These are phyloP conservation scores for Ommatoiulus sabulosus DNA, from an alignment of 2,888 invertebrate genomes.

Conservation along the genomic window DNA sequence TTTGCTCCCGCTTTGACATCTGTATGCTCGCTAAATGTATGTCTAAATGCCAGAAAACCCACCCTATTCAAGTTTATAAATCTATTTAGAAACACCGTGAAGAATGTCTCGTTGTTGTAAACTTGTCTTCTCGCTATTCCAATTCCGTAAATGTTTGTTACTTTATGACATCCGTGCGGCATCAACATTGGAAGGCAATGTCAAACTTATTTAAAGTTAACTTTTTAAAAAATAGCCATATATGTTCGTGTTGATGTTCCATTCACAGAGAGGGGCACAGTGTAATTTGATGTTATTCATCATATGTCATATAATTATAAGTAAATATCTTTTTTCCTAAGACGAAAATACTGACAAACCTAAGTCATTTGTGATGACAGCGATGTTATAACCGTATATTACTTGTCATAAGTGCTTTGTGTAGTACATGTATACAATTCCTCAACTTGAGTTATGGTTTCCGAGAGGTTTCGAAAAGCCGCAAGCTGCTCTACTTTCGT, in stretches of 20 bases:
- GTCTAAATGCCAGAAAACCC: not conserved
- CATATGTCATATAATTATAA: not conserved
- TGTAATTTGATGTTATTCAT: not conserved
- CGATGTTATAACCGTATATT: not conserved
- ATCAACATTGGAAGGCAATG: not conserved
- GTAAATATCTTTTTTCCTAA: not conserved
- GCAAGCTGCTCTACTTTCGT: not conserved
- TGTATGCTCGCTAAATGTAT: not conserved
- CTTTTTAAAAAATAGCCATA: not conserved
- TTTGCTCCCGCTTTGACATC: not conserved
- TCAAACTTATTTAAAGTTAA: not conserved
- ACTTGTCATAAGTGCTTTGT: not conserved
- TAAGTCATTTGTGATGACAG: not conserved
- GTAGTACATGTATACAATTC: not conserved
- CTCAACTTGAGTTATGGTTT: not conserved
- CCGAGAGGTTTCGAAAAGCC: not conserved
- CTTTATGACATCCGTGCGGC: not conserved
- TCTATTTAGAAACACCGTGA: not conserved
- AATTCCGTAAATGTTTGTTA: not conserved
- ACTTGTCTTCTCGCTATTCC: not conserved
- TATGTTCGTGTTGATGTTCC: not conserved
- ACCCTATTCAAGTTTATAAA: not conserved
- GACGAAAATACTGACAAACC: not conserved
- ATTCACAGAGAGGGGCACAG: not conserved
- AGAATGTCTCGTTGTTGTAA: not conserved